Percentiles rank a stretch among this genome's conserved stretches.
These are phyloP conservation scores for Ptychodera flava DNA, from an alignment of 35 echinoderm and acorn worm species.

Conservation along the genomic window DNA sequence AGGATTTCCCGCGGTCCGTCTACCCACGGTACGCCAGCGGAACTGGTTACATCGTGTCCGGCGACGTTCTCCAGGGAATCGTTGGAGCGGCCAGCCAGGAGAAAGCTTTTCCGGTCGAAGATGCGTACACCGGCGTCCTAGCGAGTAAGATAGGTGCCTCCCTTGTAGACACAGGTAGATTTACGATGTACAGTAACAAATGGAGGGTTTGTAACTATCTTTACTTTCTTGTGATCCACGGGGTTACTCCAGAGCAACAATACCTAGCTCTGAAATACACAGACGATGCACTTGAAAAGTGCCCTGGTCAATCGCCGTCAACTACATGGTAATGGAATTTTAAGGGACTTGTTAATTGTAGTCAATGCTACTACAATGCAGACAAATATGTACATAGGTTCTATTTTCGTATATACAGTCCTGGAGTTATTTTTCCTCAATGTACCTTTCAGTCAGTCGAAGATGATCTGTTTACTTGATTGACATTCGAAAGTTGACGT, in stretches of 20 bases:
- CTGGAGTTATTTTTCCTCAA: neutral
- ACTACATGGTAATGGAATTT: slow-evolving; percentile 23
- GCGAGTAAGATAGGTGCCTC: slow-evolving; percentile 26
- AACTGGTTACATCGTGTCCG: slow-evolving; percentile 71
- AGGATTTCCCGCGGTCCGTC: slow-evolving; percentile 3
- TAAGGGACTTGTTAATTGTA: neutral
- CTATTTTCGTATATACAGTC: neutral
- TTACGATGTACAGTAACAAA: slow-evolving; percentile 65
- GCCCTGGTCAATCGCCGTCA: slow-evolving; percentile 16
- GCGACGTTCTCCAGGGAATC: slow-evolving; percentile 66
- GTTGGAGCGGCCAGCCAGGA: slow-evolving; percentile 40
- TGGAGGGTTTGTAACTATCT: slow-evolving; percentile 91
- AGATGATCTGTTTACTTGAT: no score
- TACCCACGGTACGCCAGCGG: slow-evolving; percentile 78
- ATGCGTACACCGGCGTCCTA: slow-evolving; percentile 79
- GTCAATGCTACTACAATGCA: neutral
- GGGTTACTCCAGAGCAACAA: slow-evolving; percentile 62
- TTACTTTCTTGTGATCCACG: slow-evolving; percentile 80
- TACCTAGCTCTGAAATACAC: slow-evolving; percentile 66
- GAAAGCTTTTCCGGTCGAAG: slow-evolving; percentile 58
- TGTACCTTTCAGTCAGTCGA: neutral
- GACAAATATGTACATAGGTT: neutral
- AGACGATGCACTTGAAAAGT: slow-evolving; percentile 37
- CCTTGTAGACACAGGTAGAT: slow-evolving; percentile 66
- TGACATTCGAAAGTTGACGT: no score